Conservation (phyloP, 1,140 invertebrate species). For the Drosophila triauraria region DNA sequence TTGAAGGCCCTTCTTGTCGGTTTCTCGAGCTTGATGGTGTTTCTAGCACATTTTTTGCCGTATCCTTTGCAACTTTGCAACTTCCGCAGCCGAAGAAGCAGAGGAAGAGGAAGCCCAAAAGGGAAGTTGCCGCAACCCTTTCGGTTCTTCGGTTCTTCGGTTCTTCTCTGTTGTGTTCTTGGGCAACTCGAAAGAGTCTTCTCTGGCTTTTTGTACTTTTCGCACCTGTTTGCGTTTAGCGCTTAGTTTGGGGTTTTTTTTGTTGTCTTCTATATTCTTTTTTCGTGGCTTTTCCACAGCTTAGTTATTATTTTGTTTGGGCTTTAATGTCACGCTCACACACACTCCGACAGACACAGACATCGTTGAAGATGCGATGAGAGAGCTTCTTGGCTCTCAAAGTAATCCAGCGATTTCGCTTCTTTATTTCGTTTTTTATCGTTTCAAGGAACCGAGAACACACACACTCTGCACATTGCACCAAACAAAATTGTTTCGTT, state of each 20-base stretch:
- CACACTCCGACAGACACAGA: conserved; percentile 2
- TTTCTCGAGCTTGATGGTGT: neutral
- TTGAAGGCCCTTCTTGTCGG: conserved; percentile 2
- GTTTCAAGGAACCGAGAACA: neutral
- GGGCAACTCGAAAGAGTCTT: conserved; percentile 23
- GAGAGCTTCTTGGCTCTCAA: conserved; percentile 20
- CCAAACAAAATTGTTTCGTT: conserved; percentile 18
- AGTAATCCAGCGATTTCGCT: conserved; percentile 19
- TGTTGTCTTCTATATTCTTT: neutral
- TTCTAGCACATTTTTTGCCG: conserved; percentile 31
- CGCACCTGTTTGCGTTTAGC: conserved; percentile 57
- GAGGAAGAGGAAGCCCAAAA: conserved; percentile 27
- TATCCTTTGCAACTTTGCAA: conserved; percentile 36
- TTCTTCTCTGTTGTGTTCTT: conserved; percentile 22
- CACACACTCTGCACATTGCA: conserved; percentile 19
- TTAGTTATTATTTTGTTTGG: conserved; percentile 33
- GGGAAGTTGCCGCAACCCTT: conserved; percentile 64
- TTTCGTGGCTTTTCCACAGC: conserved; percentile 16
- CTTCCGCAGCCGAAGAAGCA: conserved; percentile 43
- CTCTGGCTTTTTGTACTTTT: conserved; percentile 33
- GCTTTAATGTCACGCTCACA: conserved; percentile 37
- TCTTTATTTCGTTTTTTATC: conserved; percentile 16
- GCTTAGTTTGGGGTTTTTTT: conserved; percentile 16
- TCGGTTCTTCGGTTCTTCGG: conserved; percentile 20
- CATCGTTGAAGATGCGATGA: neutral